Evolutionary conservation across 2,113 vertebrate species (phyloP).

Genomic region (Cyprinodon brontotheroides): DNA sequence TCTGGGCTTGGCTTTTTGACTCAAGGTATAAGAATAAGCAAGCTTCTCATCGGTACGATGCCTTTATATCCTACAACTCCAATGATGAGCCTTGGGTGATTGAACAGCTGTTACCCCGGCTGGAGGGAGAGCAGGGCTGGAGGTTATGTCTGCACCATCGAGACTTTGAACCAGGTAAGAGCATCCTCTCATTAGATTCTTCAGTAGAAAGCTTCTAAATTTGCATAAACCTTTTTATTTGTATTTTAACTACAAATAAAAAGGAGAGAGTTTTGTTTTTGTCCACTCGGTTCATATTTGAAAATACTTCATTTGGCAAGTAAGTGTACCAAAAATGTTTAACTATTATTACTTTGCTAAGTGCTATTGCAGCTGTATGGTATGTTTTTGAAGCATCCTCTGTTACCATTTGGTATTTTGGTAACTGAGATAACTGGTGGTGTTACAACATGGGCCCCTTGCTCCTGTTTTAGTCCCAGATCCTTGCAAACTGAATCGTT

Average conservation of each 20-base stretch:
- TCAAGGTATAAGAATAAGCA: constrained; percentile 48
- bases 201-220: neutral
- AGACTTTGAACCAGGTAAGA: constrained; percentile 80
- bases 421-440: too few relatives aligned
- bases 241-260: too few relatives aligned
- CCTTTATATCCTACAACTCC: constrained; percentile 81
- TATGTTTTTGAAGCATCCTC: neutral
- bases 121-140: constrained; percentile 79
- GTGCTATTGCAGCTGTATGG: neutral
- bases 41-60: constrained; percentile 68
- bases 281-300: neutral
- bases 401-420: neutral
- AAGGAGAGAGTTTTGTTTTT: neutral
- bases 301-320: neutral
- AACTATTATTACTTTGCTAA: neutral
- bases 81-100: constrained; percentile 79
- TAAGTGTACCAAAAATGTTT: neutral
- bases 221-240: neutral
- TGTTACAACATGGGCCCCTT: too few relatives aligned
- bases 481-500: too few relatives aligned
- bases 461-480: too few relatives aligned
- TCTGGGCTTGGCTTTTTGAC: constrained; percentile 72
- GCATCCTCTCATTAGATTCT: neutral
- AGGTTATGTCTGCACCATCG: constrained; percentile 82
- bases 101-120: constrained; percentile 68